Base-by-base conservation (phyloP, 2,888 invertebrate species). In the Nebria brevicollis region DNA sequence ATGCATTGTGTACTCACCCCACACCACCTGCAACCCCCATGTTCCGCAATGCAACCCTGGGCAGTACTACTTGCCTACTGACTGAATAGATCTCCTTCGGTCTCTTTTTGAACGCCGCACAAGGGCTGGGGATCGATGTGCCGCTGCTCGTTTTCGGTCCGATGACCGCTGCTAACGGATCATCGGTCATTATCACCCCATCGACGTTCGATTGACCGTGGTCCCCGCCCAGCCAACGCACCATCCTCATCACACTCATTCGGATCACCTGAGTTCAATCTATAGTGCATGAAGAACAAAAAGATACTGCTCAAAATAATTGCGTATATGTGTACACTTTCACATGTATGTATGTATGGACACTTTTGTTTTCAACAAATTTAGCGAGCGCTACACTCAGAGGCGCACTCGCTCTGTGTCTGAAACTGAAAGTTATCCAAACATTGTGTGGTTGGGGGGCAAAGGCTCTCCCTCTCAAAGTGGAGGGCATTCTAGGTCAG, bases 71-170 rank as follows among this genome's bases (percentile, higher is more conserved):
- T 86, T 90, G 92, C 83, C 92, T 91, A 83, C 91, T 91, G 75
- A 91, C 90, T 11, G 90, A 90, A 76, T 92, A 92, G 83, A 92
- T 91, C 84, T 90, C 90, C 83, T 90, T 90, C 89, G 90, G 90
- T 6, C 4, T 54, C 86, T 90, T 90, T 26, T 34, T 41, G 72
- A 8, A 20, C 54, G 20, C 54, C 54, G 54, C 13, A 13, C 54
- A 54, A 3, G 54, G 34, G 66, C 11, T 66, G 72, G 72, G 76
- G 20, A 75, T 65, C 15, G 83, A 77, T 0, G 83, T 77, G 11
- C 83, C 83, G 84, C 90, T 90, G 84, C 90, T 89, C 65, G 83
- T 84, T 54, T 54, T 54, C 5, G 70, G 70, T 13, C 26, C 26
- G 8, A 34, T 70, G 80, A 87, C 86, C 54, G 90, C 91, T 70